phyloP scores from a whole-genome alignment of 1,140 invertebrate species.

The Ectropis grisescens region DNA sequence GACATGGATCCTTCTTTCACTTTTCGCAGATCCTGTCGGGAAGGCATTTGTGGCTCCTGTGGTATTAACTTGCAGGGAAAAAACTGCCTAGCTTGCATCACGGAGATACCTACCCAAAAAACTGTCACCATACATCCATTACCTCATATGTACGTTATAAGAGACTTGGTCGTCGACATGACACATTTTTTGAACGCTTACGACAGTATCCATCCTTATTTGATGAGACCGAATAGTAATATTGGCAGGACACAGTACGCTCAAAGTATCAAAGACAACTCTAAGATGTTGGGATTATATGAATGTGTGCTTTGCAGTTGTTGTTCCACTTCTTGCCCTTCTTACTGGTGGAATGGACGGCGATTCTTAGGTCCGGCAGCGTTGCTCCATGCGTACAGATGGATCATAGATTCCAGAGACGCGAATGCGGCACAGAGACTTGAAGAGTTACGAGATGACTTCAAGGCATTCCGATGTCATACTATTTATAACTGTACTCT shows the following conservation, averaged over 20 bases:
- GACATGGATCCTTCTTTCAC: slow-evolving; percentile 88
- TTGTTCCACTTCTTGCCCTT: slow-evolving; percentile 88
- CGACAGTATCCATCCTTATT: slow-evolving; percentile 86
- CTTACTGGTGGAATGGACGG: slow-evolving; percentile 86
- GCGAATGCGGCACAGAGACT: slow-evolving; percentile 75
- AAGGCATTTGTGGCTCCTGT: slow-evolving; percentile 93
- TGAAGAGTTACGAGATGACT: slow-evolving; percentile 77
- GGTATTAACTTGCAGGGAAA: slow-evolving; percentile 90
- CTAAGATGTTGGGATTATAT: slow-evolving; percentile 84
- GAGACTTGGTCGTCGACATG: slow-evolving; percentile 92
- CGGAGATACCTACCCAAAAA: slow-evolving; percentile 58
- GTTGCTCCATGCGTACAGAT: slow-evolving; percentile 69
- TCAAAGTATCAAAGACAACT: slow-evolving; percentile 77
- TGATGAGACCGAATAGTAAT: slow-evolving; percentile 76
- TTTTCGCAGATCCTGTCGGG: slow-evolving; percentile 87
- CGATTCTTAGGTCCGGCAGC: slow-evolving; percentile 49
- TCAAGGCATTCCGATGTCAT: slow-evolving; percentile 82
- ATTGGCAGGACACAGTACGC: slow-evolving; percentile 72
- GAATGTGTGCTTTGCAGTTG: slow-evolving; percentile 91
- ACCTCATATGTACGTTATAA: slow-evolving; percentile 93
- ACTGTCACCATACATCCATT: slow-evolving; percentile 86
- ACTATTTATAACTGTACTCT: slow-evolving; percentile 87
- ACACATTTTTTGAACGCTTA: slow-evolving; percentile 90
- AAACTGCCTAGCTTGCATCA: slow-evolving; percentile 90
- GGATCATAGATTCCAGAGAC: slow-evolving; percentile 87